Percentiles rank a stretch among this genome's conserved stretches.
These are phyloP conservation scores for Magallana angulata DNA, from an alignment of 1,140 invertebrate species.

Conservation along the genomic window DNA sequence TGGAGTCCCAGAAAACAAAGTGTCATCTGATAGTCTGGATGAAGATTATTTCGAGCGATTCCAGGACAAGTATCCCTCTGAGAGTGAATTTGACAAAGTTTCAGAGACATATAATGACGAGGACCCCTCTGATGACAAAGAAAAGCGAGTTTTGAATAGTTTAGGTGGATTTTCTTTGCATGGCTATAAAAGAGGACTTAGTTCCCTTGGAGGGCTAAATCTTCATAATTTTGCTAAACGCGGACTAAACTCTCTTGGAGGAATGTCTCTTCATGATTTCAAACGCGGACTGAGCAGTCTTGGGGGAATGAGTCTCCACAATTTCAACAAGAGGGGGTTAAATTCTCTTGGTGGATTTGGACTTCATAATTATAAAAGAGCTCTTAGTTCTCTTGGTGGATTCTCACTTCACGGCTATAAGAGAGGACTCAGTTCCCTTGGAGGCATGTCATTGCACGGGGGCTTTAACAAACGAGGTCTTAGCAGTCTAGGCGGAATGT, in stretches of 20 bases:
- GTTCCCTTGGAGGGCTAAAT: slow-evolving; percentile 37
- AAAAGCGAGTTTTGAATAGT: slow-evolving; percentile 36
- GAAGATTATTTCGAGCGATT: not conserved
- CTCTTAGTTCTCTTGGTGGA: slow-evolving; percentile 32
- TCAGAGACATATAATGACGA: not conserved
- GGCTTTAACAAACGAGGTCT: slow-evolving; percentile 2
- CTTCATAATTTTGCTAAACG: slow-evolving; percentile 35
- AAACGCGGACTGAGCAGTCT: slow-evolving; percentile 46
- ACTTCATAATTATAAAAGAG: slow-evolving; percentile 8
- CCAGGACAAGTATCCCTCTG: not conserved
- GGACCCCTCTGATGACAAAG: slow-evolving; percentile 24
- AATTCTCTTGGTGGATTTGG: slow-evolving; percentile 9
- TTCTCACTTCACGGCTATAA: slow-evolving; percentile 43
- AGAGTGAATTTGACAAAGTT: not conserved
- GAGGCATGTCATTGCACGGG: slow-evolving; percentile 42
- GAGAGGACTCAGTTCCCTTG: slow-evolving; percentile 37
- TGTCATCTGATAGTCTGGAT: not conserved
- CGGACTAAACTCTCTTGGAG: slow-evolving; percentile 39
- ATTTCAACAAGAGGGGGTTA: slow-evolving; percentile 43
- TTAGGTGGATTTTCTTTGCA: slow-evolving; percentile 50
- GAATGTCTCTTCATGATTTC: slow-evolving; percentile 35
- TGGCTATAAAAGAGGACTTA: slow-evolving; percentile 47
- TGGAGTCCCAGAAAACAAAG: not conserved
- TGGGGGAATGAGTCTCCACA: slow-evolving; percentile 41
- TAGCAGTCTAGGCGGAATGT: not conserved